Evolutionary conservation across 23 tunicate genomes (phyloP).

Genomic region (Oikopleura dioica): DNA sequence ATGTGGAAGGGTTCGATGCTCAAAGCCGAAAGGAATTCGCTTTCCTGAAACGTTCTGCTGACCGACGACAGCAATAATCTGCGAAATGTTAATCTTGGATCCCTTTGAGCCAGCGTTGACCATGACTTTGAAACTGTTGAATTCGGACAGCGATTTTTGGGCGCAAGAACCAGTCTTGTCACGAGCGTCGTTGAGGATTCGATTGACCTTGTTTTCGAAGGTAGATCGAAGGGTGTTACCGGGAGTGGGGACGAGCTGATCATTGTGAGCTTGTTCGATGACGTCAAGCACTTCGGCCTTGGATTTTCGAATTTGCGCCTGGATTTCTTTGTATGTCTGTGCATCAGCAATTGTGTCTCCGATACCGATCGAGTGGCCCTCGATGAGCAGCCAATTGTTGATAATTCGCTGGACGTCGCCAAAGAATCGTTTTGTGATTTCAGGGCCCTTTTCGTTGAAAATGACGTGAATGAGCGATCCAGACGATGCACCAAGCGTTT

Average conservation of each 20-base stretch:
- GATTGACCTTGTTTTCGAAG: constrained; percentile 98
- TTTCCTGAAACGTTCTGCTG: constrained; percentile 99
- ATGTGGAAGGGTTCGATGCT: constrained; percentile 89
- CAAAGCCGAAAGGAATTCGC: constrained; percentile 95
- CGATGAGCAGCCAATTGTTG: constrained; percentile 81
- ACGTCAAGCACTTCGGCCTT: constrained; percentile 97
- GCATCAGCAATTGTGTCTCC: constrained; percentile 99
- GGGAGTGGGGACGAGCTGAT: constrained; percentile 89
- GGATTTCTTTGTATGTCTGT: constrained; percentile 92
- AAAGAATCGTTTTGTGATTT: constrained; percentile 65
- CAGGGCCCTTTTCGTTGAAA: constrained; percentile 72
- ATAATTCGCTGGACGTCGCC: constrained; percentile 42
- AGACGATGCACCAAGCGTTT: constrained; percentile 85
- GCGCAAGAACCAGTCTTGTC: constrained; percentile 99
- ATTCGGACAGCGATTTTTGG: constrained; percentile 84
- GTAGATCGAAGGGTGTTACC: constrained; percentile 92
- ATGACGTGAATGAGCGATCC: constrained; percentile 91
- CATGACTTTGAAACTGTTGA: constrained; percentile 99
- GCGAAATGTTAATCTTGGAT: constrained; percentile 95
- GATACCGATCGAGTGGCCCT: constrained; percentile 99
- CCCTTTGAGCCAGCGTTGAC: constrained; percentile 99
- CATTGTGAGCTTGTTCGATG: constrained; percentile 95
- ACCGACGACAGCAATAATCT: constrained; percentile 99
- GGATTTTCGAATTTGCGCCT: constrained; percentile 80
- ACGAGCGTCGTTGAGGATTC: constrained; percentile 97